phyloP scores from a whole-genome alignment of 2,113 vertebrate genomes.

The Amia ocellicauda region DNA sequence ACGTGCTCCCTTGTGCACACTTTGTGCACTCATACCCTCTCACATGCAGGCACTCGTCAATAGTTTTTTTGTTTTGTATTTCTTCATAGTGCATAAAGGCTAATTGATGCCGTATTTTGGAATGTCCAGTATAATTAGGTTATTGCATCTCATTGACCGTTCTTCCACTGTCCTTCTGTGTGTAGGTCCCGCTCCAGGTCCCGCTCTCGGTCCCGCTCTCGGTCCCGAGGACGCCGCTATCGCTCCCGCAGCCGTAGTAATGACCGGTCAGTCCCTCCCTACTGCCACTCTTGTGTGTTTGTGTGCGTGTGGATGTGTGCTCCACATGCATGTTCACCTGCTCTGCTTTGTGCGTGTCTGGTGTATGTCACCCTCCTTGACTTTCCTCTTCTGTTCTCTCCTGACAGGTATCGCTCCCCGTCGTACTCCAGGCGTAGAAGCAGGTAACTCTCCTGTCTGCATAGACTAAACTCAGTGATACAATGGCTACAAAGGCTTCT shows the following conservation, averaged over 20 bases:
- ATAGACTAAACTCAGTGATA: background rate
- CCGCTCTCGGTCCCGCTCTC: conserved; percentile 64
- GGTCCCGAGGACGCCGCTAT: conserved; percentile 61
- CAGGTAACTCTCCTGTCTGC: conserved; percentile 44
- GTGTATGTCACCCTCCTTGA: background rate
- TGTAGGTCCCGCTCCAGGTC: conserved; percentile 42
- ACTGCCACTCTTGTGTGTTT: background rate
- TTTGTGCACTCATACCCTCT: background rate
- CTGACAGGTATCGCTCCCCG: conserved; percentile 61
- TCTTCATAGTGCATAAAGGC: no score
- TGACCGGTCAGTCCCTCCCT: conserved; percentile 49
- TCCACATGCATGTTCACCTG: background rate
- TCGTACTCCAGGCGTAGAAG: conserved; percentile 69
- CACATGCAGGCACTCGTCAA: background rate
- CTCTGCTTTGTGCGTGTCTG: background rate
- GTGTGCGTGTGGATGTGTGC: background rate
- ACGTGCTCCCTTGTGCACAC: background rate
- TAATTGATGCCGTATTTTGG: no score
- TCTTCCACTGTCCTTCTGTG: background rate
- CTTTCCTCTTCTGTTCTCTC: conserved; percentile 5
- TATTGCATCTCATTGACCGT: no score
- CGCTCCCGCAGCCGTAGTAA: conserved; percentile 66
- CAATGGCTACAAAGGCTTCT: no score
- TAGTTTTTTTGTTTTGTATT: no score
- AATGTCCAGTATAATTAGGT: no score